Evolutionary conservation across 1,140 invertebrate species (phyloP), one percentile per base, ranked within the genome.

Genomic region (Cyclina sinensis): DNA sequence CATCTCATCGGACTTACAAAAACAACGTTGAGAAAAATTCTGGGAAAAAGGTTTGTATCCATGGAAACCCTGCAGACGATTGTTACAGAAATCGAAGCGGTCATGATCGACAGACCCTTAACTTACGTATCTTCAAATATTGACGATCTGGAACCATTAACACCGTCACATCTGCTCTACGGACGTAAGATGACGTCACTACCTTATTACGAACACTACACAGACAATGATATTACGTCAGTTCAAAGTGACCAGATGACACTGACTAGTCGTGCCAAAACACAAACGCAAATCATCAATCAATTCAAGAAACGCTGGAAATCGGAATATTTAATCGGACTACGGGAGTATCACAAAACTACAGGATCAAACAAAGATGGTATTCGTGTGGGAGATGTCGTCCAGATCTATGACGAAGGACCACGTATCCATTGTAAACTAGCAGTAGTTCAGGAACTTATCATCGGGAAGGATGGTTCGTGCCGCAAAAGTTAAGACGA

Each of bases 21-120:
- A 59, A 89, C 14, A 74, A 46, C 93, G 0, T 37, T 95, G 11
- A 70, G 94, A 11, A 95, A 96, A 85, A 68, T 86, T 14, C 46
- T 93, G 3, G 93, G 91, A 21, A 74, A 68, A n/a, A 35, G 65
- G n/a, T 89, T 79, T 62, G 30, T 94, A 4, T 78, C 48, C 3
- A 78, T 54, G 1, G 90, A 94, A n/a, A 90, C 93, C 65, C 51
- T 94, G 16, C 24, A 48, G 0, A 94, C 93, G n/a, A 51, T 93
- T 21, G n/a, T 92, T 14, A 83, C 84, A n/a, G 92, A 94, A 88
- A 80, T 87, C 14, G 92, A 92, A 54, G 83, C 70, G 27, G 54
- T 86, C 24, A 54, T 86, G 16, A 74, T 76, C 37, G 83, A 76
- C 24, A 30, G 83, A 37, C 51, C 46, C 18, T 37, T 86, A 1